phyloP scores from a whole-genome alignment of 2,797 vertebrate species.

The Peromyscus aztecus region DNA sequence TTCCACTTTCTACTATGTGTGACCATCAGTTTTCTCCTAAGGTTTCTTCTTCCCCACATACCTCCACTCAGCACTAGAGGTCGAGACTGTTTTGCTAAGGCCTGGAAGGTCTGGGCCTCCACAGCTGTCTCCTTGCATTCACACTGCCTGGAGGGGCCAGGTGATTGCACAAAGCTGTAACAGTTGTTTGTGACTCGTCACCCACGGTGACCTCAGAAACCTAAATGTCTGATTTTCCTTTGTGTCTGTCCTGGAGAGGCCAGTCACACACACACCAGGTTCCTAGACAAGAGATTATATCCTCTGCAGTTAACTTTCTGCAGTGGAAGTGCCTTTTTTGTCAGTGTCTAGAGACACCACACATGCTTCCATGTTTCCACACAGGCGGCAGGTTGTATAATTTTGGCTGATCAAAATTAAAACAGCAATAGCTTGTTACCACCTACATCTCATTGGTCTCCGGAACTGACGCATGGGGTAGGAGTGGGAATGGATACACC shows the following conservation, averaged over 20 bases:
- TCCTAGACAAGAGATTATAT: not conserved
- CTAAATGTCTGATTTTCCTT: not conserved
- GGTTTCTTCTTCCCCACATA: not conserved
- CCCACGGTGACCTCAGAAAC: not conserved
- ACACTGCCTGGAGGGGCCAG: fast-evolving
- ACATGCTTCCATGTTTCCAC: not conserved
- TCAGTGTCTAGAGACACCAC: not conserved
- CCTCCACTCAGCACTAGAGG: not conserved
- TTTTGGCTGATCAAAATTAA: not conserved
- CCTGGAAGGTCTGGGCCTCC: fast-evolving
- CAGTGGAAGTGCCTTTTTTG: not conserved
- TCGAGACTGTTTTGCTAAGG: not conserved
- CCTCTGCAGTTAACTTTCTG: not conserved
- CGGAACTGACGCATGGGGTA: not conserved
- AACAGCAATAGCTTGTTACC: not conserved
- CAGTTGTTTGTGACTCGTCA: not conserved
- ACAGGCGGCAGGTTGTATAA: not conserved
- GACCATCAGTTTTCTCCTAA: not conserved
- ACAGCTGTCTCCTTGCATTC: not conserved
- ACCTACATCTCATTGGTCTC: not conserved
- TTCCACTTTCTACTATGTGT: not conserved
- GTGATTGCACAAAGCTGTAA: fast-evolving
- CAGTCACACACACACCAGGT: not conserved
- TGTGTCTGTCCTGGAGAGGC: not conserved
- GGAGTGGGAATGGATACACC: not conserved